phyloP scores from a whole-genome alignment of 37 sponge, comb jelly and placozoan genomes.

The Axinella damicornis region DNA sequence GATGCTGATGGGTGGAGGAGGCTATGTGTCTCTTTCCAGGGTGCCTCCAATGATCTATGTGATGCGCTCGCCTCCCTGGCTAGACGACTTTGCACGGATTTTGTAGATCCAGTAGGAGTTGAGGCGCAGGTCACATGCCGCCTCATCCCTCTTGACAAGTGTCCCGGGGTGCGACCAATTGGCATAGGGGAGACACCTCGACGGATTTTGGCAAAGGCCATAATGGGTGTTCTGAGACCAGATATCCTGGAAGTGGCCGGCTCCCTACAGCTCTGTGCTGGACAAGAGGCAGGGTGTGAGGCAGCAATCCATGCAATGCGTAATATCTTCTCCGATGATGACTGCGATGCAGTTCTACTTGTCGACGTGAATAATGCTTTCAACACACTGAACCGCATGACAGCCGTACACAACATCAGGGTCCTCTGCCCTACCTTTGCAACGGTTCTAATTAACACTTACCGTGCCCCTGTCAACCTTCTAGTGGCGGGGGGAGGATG shows the following conservation, averaged over 20 bases:
- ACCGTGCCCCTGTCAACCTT: too few relatives aligned
- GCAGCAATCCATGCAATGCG: slow-evolving; percentile 33
- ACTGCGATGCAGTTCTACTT: slow-evolving; percentile 9
- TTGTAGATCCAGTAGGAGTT: slow-evolving; percentile 47
- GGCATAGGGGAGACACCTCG: slow-evolving; percentile 51
- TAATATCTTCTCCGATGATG: neutral
- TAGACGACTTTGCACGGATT: slow-evolving; percentile 26
- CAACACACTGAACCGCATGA: slow-evolving; percentile 34
- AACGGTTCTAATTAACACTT: slow-evolving; percentile 38
- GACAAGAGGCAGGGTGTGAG: slow-evolving; percentile 23
- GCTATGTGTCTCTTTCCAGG: too few relatives aligned
- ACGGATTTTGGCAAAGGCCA: slow-evolving; percentile 53
- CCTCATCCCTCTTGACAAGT: slow-evolving; percentile 67
- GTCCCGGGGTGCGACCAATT: slow-evolving; percentile 64
- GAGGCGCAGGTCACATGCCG: slow-evolving; percentile 44
- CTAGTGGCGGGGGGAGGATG: slow-evolving; percentile 9
- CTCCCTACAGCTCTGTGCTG: slow-evolving; percentile 60
- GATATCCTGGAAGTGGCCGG: slow-evolving; percentile 56
- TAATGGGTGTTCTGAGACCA: slow-evolving; percentile 8
- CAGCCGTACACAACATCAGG: slow-evolving; percentile 47
- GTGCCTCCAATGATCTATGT: too few relatives aligned
- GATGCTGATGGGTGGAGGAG: too few relatives aligned
- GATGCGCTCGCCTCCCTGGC: slow-evolving; percentile 48
- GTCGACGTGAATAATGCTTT: slow-evolving; percentile 37
- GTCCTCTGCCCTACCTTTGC: slow-evolving; percentile 35